These are phyloP conservation scores for Microcebus murinus DNA, from an alignment of 2,113 vertebrate species.

Conservation along the genomic window DNA sequence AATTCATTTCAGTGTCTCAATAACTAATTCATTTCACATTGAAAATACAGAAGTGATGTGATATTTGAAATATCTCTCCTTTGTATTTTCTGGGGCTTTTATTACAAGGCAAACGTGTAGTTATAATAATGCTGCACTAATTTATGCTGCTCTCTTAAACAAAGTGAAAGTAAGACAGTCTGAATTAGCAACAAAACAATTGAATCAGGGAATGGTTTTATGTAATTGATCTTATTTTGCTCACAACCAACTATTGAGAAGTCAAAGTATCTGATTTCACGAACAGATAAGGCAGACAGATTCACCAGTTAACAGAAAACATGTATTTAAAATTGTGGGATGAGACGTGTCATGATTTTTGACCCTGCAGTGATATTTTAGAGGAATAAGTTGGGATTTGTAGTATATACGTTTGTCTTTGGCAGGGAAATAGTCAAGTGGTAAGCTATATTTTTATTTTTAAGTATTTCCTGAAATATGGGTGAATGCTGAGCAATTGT, in stretches of 20 bases:
- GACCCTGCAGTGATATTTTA: background rate
- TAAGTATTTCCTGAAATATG: background rate
- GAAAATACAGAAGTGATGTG: background rate
- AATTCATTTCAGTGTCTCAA: background rate
- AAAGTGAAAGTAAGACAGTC: constrained; percentile 1
- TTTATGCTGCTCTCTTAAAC: constrained; percentile 35
- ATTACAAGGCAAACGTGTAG: constrained; percentile 19
- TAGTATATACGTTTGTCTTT: background rate
- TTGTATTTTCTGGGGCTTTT: background rate
- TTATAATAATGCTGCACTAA: background rate
- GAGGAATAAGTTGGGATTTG: background rate
- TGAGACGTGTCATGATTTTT: background rate
- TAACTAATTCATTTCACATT: constrained; percentile 49
- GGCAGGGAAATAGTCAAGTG: background rate
- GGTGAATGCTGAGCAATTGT: background rate
- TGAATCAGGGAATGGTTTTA: constrained; percentile 34
- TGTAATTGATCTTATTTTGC: background rate
- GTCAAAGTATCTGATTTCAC: background rate
- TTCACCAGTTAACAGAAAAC: background rate
- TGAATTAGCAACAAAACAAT: constrained; percentile 37
- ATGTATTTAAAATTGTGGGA: background rate
- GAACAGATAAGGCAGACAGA: background rate
- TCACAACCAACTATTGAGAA: background rate
- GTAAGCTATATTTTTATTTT: background rate
- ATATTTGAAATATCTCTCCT: constrained; percentile 20